Conservation (phyloP, 2,888 invertebrate genomes). For the Caenorhabditis becei region DNA sequence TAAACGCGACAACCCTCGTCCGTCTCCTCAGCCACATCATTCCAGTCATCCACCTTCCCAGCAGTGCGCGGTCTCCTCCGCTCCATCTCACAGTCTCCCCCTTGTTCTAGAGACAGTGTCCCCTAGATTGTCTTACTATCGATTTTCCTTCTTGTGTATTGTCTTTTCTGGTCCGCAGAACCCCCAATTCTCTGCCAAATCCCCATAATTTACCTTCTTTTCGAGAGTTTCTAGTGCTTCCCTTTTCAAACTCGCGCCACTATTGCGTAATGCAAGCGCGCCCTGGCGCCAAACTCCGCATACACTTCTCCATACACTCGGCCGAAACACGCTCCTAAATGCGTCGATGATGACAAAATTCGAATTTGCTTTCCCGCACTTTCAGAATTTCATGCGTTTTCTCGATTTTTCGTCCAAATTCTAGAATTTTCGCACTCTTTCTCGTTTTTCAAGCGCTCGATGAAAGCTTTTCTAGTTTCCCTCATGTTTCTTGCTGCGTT, state of each 20-base stretch:
- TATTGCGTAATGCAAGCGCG: slow-evolving; percentile 21
- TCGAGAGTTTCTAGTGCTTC: neutral
- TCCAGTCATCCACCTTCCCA: too few relatives aligned
- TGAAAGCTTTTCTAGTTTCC: neutral
- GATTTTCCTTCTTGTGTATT: too few relatives aligned
- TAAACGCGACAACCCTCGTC: too few relatives aligned
- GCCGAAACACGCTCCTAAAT: slow-evolving; percentile 30
- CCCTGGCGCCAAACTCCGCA: slow-evolving; percentile 25
- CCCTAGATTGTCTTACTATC: too few relatives aligned
- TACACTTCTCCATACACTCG: slow-evolving; percentile 41
- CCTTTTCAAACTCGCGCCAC: slow-evolving; percentile 13
- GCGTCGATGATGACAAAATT: slow-evolving; percentile 54
- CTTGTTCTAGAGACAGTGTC: too few relatives aligned
- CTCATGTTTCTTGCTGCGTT: neutral
- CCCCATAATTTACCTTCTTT: neutral
- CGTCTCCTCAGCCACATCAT: too few relatives aligned
- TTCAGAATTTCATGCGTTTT: neutral
- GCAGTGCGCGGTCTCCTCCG: too few relatives aligned
- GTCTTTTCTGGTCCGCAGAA: too few relatives aligned
- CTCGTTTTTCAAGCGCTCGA: neutral
- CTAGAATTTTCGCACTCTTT: neutral
- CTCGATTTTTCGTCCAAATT: slow-evolving; percentile 1
- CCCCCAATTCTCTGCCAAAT: too few relatives aligned
- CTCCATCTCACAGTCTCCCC: too few relatives aligned
- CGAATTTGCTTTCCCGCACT: slow-evolving; percentile 6